Evolutionary conservation across 2,113 vertebrate species (phyloP).

Genomic region (Anthoscopus minutus): DNA sequence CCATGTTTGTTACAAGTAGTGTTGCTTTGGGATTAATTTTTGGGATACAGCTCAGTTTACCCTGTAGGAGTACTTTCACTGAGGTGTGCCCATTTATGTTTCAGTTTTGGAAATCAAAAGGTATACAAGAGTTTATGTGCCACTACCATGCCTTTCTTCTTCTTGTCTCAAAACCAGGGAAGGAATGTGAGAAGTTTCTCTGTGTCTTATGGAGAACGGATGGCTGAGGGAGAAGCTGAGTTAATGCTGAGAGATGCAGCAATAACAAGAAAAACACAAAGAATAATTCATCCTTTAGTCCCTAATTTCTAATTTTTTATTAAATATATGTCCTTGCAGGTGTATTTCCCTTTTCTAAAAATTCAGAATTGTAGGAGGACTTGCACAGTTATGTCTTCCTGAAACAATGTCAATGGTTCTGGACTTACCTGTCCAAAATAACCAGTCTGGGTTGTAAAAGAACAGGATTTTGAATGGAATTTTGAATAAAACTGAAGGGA

Average conservation of each 20-base stretch:
- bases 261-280: background rate
- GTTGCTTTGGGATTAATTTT: background rate
- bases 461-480: background rate
- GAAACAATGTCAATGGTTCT: background rate
- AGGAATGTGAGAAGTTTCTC: background rate
- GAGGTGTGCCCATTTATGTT: background rate
- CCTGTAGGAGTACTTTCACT: background rate
- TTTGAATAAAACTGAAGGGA: background rate
- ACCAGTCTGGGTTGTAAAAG: background rate
- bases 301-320: background rate
- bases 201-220: background rate
- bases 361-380: background rate
- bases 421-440: background rate
- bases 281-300: accelerated
- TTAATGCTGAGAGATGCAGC: background rate
- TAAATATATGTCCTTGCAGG: background rate
- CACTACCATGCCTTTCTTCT: background rate
- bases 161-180: background rate
- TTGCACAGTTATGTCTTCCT: background rate
- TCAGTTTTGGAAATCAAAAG: background rate
- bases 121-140: background rate
- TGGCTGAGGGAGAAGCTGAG: background rate
- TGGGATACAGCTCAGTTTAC: background rate
- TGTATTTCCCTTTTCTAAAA: background rate
- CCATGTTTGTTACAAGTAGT: background rate